Conservation (phyloP, 2,888 invertebrate species). For the Drosophila neotestacea region DNA sequence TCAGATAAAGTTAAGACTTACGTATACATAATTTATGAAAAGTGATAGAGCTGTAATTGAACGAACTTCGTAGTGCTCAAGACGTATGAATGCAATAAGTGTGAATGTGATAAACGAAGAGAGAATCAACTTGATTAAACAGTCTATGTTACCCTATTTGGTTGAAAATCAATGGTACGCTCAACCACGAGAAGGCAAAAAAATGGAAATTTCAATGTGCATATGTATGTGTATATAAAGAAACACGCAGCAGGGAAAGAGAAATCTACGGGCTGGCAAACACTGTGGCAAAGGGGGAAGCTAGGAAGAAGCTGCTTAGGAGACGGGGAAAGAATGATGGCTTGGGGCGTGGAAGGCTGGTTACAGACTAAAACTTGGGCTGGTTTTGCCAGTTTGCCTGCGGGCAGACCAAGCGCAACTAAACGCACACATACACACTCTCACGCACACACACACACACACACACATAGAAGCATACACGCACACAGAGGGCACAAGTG, state of each 20-base stretch:
- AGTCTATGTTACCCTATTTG: not conserved
- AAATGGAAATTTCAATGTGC: conserved; percentile 75
- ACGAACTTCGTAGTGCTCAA: too few relatives aligned
- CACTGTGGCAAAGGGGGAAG: conserved; percentile 3
- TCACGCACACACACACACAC: conserved; percentile 23
- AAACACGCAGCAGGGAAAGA: conserved; percentile 67
- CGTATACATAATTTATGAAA: not conserved
- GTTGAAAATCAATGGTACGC: not conserved
- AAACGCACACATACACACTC: conserved; percentile 50
- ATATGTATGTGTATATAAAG: conserved; percentile 55
- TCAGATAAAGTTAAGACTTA: not conserved
- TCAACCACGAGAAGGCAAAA: conserved; percentile 48
- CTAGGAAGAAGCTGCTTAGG: not conserved
- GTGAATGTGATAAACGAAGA: too few relatives aligned
- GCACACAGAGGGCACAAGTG: conserved; percentile 74
- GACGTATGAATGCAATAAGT: too few relatives aligned
- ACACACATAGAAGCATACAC: conserved; percentile 20
- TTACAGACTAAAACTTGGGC: conserved; percentile 35
- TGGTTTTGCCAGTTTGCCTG: conserved; percentile 47
- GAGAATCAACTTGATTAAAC: not conserved
- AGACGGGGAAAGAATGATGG: too few relatives aligned
- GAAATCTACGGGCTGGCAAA: conserved; percentile 63
- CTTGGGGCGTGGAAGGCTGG: not conserved
- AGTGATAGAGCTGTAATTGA: too few relatives aligned
- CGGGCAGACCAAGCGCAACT: conserved; percentile 61